phyloP scores from a whole-genome alignment of 2,113 vertebrate species.

The Colius striatus region DNA sequence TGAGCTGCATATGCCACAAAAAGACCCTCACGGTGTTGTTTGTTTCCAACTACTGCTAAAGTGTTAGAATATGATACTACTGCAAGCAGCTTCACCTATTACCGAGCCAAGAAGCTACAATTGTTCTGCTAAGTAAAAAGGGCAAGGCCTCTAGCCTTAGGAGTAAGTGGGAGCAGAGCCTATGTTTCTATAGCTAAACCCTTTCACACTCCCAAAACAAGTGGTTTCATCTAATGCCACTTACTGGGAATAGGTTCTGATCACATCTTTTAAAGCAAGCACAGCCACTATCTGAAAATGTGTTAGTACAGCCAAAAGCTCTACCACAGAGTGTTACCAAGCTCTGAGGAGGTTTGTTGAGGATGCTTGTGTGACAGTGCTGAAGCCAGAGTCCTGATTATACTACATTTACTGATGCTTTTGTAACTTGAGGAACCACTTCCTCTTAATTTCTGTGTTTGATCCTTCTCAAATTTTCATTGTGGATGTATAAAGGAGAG shows the following conservation, averaged over 20 bases:
- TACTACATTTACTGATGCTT: neutral
- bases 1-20: neutral
- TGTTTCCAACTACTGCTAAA: neutral
- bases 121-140: neutral
- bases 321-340: neutral
- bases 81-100: neutral
- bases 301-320: neutral
- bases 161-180: neutral
- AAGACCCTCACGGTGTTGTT: neutral
- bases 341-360: neutral
- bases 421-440: rapidly evolving
- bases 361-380: neutral
- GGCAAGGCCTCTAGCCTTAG: neutral
- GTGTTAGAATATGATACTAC: neutral
- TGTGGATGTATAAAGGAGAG: neutral
- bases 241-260: neutral
- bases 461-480: neutral
- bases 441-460: neutral
- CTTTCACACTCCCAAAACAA: rapidly evolving
- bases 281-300: neutral
- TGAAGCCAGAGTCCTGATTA: neutral
- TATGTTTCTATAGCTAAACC: neutral
- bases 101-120: neutral
- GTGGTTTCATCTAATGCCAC: neutral
- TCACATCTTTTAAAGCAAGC: neutral